phyloP scores from a whole-genome alignment of 2,888 invertebrate species.

The Acleris laterana region DNA sequence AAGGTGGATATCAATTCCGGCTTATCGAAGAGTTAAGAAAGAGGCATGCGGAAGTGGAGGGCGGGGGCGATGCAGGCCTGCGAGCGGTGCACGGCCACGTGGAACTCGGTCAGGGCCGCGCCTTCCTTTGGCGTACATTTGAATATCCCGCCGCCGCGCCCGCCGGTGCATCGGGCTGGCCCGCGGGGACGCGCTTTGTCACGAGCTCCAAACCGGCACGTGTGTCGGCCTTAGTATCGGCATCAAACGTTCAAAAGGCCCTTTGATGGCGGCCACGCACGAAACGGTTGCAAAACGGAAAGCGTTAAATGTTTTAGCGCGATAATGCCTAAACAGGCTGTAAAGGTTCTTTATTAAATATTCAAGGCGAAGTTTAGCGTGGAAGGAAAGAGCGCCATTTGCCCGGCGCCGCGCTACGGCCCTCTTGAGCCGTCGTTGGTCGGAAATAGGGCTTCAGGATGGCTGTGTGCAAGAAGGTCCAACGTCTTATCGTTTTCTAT shows the following conservation, averaged over 20 bases:
- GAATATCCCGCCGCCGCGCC: conserved; percentile 46
- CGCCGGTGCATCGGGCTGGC: conserved; percentile 45
- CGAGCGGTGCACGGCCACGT: conserved; percentile 50
- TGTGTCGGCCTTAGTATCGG: background rate
- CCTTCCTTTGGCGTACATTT: conserved; percentile 54
- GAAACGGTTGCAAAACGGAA: background rate
- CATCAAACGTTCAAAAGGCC: conserved; percentile 8
- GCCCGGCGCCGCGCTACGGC: conserved; percentile 38
- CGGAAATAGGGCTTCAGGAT: conserved; percentile 7
- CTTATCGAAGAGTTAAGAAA: conserved; percentile 30
- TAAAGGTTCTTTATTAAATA: conserved; percentile 63
- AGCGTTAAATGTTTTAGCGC: conserved; percentile 1
- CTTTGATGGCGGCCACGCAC: conserved; percentile 14
- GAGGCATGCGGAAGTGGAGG: conserved; percentile 14
- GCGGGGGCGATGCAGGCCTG: conserved; percentile 40
- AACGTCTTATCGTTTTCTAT: background rate
- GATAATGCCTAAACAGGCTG: conserved; percentile 19
- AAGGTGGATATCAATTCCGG: conserved; percentile 33
- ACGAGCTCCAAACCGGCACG: conserved; percentile 1
- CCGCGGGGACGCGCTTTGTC: conserved; percentile 13
- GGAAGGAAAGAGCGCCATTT: conserved; percentile 56
- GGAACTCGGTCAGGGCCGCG: conserved; percentile 68
- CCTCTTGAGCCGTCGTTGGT: conserved; percentile 9
- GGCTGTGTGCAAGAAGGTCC: background rate
- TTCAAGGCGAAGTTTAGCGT: conserved; percentile 64